A percentile compares a stretch with the other conserved stretches of the same genome.
phyloP scores from a whole-genome alignment of 2,888 invertebrate genomes.

The Chironomus tentans region DNA sequence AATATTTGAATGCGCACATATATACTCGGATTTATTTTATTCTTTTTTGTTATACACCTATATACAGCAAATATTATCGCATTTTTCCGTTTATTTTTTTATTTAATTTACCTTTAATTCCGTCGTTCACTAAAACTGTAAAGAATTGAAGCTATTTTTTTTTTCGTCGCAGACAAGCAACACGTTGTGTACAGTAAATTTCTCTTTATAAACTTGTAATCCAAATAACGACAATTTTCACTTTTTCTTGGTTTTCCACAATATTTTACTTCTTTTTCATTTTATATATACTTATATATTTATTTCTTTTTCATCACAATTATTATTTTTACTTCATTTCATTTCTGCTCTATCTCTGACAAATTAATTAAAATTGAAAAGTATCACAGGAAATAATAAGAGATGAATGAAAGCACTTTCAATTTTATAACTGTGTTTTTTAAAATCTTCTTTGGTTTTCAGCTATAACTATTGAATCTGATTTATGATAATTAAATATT shows the following conservation, averaged over 20 bases:
- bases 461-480: not conserved
- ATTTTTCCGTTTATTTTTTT: no score
- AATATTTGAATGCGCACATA: not conserved
- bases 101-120: no score
- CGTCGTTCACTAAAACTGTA: no score
- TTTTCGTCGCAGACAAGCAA: not conserved
- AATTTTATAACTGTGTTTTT: not conserved
- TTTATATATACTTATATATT: not conserved
- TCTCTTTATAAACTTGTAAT: not conserved
- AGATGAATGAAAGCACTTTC: not conserved
- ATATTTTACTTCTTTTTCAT: not conserved
- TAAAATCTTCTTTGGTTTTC: not conserved
- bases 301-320: not conserved
- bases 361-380: not conserved
- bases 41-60: no score
- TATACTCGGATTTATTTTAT: not conserved
- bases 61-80: no score
- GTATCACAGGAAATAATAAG: not conserved
- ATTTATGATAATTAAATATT: not conserved
- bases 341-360: not conserved
- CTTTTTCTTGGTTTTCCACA: not conserved
- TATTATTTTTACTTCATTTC: not conserved
- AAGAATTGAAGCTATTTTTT: no score
- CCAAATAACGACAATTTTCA: slow-evolving; percentile 8
- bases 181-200: not conserved